A percentile compares a stretch with the other conserved stretches of the same genome.
Conservation (phyloP, 2,888 invertebrate genomes). For the Orthosia incerta region DNA sequence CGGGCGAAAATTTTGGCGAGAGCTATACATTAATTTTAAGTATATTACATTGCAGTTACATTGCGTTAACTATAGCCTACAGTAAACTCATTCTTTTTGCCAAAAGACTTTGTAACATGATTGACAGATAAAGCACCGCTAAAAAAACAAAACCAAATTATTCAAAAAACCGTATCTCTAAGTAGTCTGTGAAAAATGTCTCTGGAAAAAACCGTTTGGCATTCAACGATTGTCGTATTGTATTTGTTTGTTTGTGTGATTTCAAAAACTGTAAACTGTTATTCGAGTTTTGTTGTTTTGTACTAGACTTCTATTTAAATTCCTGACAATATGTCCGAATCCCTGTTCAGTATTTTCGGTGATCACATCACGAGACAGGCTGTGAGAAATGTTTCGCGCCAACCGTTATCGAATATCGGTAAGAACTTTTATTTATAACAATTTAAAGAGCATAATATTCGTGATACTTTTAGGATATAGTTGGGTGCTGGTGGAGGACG, state of each 20-base stretch:
- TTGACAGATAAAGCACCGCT: constrained; percentile 29
- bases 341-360: constrained; percentile 85
- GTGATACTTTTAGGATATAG: background rate
- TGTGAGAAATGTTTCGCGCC: constrained; percentile 82
- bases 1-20: too few relatives aligned
- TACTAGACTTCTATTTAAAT: background rate
- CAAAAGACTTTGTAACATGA: constrained; percentile 14
- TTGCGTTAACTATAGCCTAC: too few relatives aligned
- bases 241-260: constrained; percentile 14
- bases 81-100: background rate
- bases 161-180: constrained; percentile 54
- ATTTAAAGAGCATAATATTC: background rate
- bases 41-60: too few relatives aligned
- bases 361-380: constrained; percentile 79
- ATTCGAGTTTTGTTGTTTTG: background rate
- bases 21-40: too few relatives aligned
- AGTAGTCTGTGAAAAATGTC: too few relatives aligned
- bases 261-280: background rate
- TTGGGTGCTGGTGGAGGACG: background rate
- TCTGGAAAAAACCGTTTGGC: too few relatives aligned
- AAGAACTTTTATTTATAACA: constrained; percentile 62
- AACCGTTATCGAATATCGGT: constrained; percentile 84
- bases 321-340: constrained; percentile 77
- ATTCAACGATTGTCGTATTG: background rate
- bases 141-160: constrained; percentile 33